These are phyloP conservation scores for Trididemnum nubilum DNA, from an alignment of 23 tunicate genomes.

Conservation along the genomic window DNA sequence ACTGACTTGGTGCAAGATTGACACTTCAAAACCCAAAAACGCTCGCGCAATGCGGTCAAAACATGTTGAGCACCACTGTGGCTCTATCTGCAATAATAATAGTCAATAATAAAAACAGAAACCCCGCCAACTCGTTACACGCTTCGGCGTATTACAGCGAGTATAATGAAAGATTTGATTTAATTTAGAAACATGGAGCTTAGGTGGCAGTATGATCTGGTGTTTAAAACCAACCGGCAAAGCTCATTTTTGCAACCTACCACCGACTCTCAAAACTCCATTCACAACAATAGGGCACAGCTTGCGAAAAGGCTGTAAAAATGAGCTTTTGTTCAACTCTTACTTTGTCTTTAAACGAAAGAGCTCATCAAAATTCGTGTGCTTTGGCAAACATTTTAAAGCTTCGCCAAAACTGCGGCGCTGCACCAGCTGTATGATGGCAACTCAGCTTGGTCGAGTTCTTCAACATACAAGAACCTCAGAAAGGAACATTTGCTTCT, in stretches of 20 bases:
- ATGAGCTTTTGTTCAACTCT: neutral
- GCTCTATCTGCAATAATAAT: constrained; percentile 5
- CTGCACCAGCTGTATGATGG: constrained; percentile 22
- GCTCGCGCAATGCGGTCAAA: neutral
- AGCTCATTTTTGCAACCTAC: neutral
- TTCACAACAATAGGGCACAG: neutral
- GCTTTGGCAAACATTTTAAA: too few relatives aligned
- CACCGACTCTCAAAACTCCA: neutral
- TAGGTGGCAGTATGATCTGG: neutral
- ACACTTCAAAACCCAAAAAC: neutral
- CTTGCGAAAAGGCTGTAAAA: neutral
- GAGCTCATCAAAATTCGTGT: too few relatives aligned
- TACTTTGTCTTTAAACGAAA: neutral
- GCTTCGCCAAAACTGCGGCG: constrained; percentile 6
- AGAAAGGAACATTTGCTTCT: neutral
- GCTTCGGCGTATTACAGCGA: too few relatives aligned
- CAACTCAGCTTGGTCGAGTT: constrained; percentile 20
- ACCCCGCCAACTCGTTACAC: too few relatives aligned
- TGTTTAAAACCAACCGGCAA: neutral
- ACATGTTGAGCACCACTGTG: constrained; percentile 32
- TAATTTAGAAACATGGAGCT: neutral
- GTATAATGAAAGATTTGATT: too few relatives aligned
- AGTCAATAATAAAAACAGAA: neutral
- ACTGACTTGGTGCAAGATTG: neutral
- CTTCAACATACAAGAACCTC: neutral